Percentiles rank a stretch among this genome's conserved stretches.
phyloP scores from a whole-genome alignment of 2,888 invertebrate species.

The Caenorhabditis zanzibari region DNA sequence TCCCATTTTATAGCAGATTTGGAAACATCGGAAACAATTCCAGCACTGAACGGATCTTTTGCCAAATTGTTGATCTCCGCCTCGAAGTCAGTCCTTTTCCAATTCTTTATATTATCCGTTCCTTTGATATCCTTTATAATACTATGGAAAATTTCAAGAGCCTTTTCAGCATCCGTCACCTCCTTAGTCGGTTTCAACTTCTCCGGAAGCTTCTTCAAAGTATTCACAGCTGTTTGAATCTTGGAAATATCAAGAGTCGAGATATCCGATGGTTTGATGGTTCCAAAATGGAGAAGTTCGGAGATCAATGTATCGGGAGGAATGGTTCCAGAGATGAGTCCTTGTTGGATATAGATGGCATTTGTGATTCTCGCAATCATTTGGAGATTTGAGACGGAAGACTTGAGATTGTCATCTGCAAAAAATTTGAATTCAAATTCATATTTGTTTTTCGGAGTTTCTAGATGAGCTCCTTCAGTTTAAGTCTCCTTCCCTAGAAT shows the following conservation, averaged over 20 bases:
- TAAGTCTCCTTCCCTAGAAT: too few relatives aligned
- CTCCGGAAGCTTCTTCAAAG: background rate
- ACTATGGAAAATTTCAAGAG: too few relatives aligned
- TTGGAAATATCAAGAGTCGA: background rate
- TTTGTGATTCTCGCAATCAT: conserved; percentile 2
- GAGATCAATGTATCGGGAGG: conserved; percentile 11
- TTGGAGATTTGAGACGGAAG: conserved; percentile 2
- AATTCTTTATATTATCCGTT: background rate
- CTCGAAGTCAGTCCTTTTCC: background rate
- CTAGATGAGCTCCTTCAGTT: too few relatives aligned
- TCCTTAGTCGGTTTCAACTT: background rate
- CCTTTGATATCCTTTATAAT: background rate
- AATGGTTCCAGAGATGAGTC: conserved; percentile 5
- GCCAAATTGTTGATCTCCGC: background rate
- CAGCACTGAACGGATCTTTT: background rate
- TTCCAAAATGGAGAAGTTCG: conserved; percentile 17
- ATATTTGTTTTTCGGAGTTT: too few relatives aligned
- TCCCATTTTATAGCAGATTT: too few relatives aligned
- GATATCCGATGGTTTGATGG: conserved; percentile 4
- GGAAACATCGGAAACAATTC: too few relatives aligned
- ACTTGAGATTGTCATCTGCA: conserved; percentile 14
- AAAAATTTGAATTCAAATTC: too few relatives aligned
- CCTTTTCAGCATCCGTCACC: background rate
- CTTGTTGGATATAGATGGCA: conserved; percentile 17
- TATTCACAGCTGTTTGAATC: conserved; percentile 1